Evolutionary conservation across 1,140 invertebrate species (phyloP), one percentile per base, ranked within the genome.

Genomic region (Hylyphantes graminicola): DNA sequence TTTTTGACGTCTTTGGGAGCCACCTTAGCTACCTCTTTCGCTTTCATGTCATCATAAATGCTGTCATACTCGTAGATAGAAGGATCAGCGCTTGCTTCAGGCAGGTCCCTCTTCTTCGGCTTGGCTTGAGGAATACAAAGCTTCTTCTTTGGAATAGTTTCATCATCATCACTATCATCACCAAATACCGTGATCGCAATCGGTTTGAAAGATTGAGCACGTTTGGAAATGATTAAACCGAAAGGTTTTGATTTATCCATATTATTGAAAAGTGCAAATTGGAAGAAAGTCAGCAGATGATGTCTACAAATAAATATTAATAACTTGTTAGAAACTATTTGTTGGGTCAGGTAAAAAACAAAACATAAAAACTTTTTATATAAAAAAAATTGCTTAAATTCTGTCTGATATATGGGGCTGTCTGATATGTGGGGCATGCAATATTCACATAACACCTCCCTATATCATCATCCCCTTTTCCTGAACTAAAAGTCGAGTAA

Each of bases 51-150:
- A 89, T 98, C 97, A 90, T 97, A 98, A 2, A 98, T 92, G 90
- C 96, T 95, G 91, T 99, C 97, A 91, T 98, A 99, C 88, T 97
- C 95, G 89, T 94, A 98, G 48, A 98, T 94, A 9, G 94, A 96
- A 7, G 96, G 95, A 90, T 99, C 96, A 88, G 97, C 94, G 15
- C 55, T 13, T 11, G 19, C n/a, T 76, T 76, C 65, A 13, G 8
- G 7, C 70, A 50, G 21, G 11, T 51, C 51, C 17, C 12, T 11
- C 57, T 75, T 75, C 51, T 77, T 76, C 48, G 70, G 50, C 61
- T 84, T 77, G 9, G 13, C 15, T 51, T 67, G 73, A 10, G 74
- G 74, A 35, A 76, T 76, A 19, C 59, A 55, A 15, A 48, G 8
- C 3, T 13, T 21, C 70, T 68, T 63, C 19, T 68, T 76, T 51